Evolutionary conservation across 2,888 invertebrate genomes (phyloP).

Genomic region (Drosophila ezoana): DNA sequence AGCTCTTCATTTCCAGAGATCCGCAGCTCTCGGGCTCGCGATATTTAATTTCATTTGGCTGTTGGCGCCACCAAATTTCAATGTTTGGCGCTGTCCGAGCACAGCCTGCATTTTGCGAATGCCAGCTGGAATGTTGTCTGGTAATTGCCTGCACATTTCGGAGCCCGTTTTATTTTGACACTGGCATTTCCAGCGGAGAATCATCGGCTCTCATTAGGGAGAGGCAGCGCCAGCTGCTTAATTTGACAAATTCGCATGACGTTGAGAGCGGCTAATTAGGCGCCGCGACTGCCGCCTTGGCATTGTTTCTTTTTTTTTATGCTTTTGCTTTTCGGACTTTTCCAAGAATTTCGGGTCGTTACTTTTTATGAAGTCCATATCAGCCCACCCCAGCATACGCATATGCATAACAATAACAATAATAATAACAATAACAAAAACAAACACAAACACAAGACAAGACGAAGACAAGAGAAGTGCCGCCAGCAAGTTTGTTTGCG

Average conservation of each 20-base stretch:
- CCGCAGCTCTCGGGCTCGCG: slow-evolving; percentile 19
- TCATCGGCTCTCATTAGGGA: slow-evolving; percentile 8
- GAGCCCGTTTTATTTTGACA: slow-evolving; percentile 55
- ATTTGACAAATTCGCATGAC: slow-evolving; percentile 81
- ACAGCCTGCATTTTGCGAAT: slow-evolving; percentile 28
- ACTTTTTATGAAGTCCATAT: slow-evolving; percentile 64
- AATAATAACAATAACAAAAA: slow-evolving; percentile 18
- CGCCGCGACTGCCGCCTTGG: slow-evolving; percentile 47
- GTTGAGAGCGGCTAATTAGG: slow-evolving; percentile 62
- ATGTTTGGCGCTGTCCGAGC: slow-evolving; percentile 22
- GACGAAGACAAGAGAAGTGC: slow-evolving; percentile 59
- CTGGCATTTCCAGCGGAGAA: slow-evolving; percentile 34
- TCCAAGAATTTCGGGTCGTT: slow-evolving; percentile 60
- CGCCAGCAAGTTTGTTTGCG: slow-evolving; percentile 72
- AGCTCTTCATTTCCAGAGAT: not conserved
- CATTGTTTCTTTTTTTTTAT: slow-evolving; percentile 13
- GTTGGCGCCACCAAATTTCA: slow-evolving; percentile 50
- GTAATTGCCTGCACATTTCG: slow-evolving; percentile 75
- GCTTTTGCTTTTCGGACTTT: slow-evolving; percentile 20
- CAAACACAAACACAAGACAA: too few relatives aligned
- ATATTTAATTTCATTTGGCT: slow-evolving; percentile 69
- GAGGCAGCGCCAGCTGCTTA: slow-evolving; percentile 56
- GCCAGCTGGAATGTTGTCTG: slow-evolving; percentile 38
- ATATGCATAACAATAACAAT: slow-evolving; percentile 52
- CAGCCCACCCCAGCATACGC: slow-evolving; percentile 2